Evolutionary conservation across 2,797 vertebrate species (phyloP).

Genomic region (Pangasius sanitwongsei): DNA sequence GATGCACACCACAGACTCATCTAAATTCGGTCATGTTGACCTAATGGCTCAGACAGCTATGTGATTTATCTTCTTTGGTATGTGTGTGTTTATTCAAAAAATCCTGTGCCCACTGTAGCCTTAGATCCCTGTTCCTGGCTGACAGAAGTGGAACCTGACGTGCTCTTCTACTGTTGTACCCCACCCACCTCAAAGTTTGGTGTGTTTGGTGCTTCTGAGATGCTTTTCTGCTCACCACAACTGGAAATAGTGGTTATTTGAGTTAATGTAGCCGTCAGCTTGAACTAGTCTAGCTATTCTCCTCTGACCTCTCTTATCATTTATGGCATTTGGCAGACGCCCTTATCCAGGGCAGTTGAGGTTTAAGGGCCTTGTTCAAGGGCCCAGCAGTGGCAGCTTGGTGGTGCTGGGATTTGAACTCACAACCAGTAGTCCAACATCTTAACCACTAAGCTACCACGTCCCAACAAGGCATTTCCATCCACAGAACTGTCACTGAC

Average conservation of each 20-base stretch:
- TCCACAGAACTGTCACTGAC: background rate
- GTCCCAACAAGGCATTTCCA: background rate
- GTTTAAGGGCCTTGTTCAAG: background rate
- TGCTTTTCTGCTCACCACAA: background rate
- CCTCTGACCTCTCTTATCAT: background rate
- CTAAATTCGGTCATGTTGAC: background rate
- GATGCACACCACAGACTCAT: background rate
- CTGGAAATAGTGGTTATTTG: background rate
- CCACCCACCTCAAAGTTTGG: background rate
- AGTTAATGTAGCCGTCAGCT: background rate
- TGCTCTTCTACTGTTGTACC: background rate
- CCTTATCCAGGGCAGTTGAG: background rate
- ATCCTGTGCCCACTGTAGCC: background rate
- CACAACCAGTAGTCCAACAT: background rate
- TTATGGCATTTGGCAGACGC: background rate
- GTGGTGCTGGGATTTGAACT: background rate
- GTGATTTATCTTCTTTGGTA: background rate
- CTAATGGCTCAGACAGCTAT: conserved; percentile 8
- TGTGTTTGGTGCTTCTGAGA: background rate
- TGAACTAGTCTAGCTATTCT: background rate
- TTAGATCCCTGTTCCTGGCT: background rate
- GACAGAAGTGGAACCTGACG: background rate
- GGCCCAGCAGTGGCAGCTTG: background rate
- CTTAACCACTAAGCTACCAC: background rate
- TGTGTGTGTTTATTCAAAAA: conserved; percentile 4